Evolutionary conservation across 2,888 invertebrate species (phyloP).

Genomic region (Lingula anatina): DNA sequence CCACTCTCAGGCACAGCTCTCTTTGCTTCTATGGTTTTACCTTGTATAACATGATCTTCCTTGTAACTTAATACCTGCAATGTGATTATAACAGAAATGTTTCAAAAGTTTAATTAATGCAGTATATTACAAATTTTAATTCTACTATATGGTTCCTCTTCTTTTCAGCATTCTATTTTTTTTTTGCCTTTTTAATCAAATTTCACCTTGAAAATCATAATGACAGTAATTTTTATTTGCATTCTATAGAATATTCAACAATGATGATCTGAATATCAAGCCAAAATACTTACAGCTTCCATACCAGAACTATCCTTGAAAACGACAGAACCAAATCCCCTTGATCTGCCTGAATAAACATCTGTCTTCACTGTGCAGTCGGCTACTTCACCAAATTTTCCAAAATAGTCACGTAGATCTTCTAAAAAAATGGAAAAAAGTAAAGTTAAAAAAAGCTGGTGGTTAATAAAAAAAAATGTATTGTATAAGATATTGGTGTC

Average conservation of each 20-base stretch:
- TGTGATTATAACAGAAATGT: too few species aligned
- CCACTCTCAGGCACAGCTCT: not conserved
- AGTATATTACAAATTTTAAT: too few species aligned
- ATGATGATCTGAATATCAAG: not conserved
- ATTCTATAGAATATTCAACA: not conserved
- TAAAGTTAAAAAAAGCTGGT: too few species aligned
- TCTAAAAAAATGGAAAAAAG: not conserved
- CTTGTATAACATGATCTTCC: not conserved
- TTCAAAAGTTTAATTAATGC: too few species aligned
- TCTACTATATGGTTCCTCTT: too few species aligned
- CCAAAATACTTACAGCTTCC: not conserved
- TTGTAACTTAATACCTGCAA: not conserved
- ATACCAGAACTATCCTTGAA: not conserved
- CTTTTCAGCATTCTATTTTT: too few species aligned
- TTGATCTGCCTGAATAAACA: not conserved
- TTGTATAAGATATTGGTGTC: too few species aligned
- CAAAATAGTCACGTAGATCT: not conserved
- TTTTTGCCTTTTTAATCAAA: too few species aligned
- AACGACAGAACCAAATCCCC: not conserved
- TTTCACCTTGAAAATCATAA: too few species aligned
- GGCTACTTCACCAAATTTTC: not conserved
- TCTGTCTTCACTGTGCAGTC: not conserved
- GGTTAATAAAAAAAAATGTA: too few species aligned
- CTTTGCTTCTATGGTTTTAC: not conserved
- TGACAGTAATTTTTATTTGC: too few species aligned